Evolutionary conservation across 2,113 vertebrate genomes (phyloP).

Genomic region (Cairina moschata): DNA sequence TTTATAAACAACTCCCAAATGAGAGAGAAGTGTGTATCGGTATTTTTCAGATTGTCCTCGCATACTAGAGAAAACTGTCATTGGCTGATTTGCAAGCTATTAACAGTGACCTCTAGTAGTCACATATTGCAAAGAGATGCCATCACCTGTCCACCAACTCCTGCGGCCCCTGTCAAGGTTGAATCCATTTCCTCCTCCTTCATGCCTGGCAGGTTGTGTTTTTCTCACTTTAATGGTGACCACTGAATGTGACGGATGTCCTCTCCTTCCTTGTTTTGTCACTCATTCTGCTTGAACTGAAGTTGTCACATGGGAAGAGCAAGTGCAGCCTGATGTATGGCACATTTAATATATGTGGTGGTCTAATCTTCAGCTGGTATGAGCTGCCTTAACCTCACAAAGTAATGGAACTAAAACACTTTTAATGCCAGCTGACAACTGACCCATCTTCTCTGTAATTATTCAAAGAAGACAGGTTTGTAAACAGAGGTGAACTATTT

Average conservation of each 20-base stretch:
- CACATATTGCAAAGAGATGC: not conserved
- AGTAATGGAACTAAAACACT: not conserved
- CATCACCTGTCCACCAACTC: not conserved
- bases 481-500: not conserved
- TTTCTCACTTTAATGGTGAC: not conserved
- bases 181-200: not conserved
- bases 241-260: not conserved
- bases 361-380: not conserved
- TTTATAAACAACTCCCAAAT: not conserved
- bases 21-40: not conserved
- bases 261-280: not conserved
- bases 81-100: not conserved
- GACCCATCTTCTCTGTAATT: not conserved
- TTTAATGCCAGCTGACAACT: not conserved
- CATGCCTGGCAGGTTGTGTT: not conserved
- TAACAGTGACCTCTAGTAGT: not conserved
- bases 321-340: not conserved
- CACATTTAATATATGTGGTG: not conserved
- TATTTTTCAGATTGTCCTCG: not conserved
- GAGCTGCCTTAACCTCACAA: not conserved
- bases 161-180: not conserved
- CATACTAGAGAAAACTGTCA: not conserved
- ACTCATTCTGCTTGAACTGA: not conserved
- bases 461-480: not conserved
- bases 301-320: not conserved